Evolutionary conservation across 2,797 vertebrate species (phyloP), one percentile per base, ranked within the genome.

Genomic region (Catharus ustulatus): DNA sequence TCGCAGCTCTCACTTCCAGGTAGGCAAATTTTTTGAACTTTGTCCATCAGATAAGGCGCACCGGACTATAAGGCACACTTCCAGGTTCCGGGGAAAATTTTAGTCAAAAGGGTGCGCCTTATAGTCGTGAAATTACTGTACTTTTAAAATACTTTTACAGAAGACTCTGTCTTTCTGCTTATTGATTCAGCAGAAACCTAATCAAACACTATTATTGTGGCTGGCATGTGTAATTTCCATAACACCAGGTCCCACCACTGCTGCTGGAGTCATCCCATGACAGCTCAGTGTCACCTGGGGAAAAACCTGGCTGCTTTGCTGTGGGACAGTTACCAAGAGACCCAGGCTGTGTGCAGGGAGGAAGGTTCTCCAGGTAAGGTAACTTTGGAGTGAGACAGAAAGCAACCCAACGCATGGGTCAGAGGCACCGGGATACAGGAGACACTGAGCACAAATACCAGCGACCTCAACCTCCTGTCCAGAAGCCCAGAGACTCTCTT

Each of bases 391-490:
- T 4, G 34, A 87, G 61, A 54, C 19, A 89, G 36, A 86, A 84
- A 67, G 38, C 0, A 10, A 34, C 13, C 20, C 2, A 0, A 52
- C n/a, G 34, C 54, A 30, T 0, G 0, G 38, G 18, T 57, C 49
- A 49, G 42, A 45, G 26, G 20, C 4, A 16, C 23, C 5, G 1
- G 11, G 9, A 38, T 57, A 26, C 27, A 64, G 38, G 32, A 66
- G 52, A 30, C 43, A 64, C 7, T 0, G 0, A 11, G 23, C 9
- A 1, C 54, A 38, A 75, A 18, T 8, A 72, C 7, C 32, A 61
- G 38, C 1, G 1, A 29, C 23, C 38, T 68, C 32, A 46, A 11
- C 19, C 16, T 87, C 49, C 34, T 34, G 26, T 1, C 0, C 55
- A 64, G 51, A 30, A 93, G 43, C 10, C 23, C 57, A 48, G 32